phyloP scores from a whole-genome alignment of 2,797 vertebrate genomes.

The Parauchenoglanis ngamensis region DNA sequence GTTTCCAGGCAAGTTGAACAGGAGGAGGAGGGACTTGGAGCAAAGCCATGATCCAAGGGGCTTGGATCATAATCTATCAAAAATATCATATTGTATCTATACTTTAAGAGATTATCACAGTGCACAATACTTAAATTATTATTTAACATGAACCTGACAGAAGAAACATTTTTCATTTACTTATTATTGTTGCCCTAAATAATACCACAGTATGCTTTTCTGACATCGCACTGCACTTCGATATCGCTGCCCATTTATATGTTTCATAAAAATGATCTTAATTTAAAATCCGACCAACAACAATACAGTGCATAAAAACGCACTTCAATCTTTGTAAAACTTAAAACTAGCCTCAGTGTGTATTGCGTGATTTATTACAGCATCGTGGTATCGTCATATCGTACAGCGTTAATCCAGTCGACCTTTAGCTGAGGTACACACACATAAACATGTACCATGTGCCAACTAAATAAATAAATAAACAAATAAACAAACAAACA shows the following conservation, averaged over 20 bases:
- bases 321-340: not conserved
- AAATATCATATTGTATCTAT: not conserved
- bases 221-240: not conserved
- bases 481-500: slow-evolving; percentile 55
- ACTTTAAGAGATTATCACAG: not conserved
- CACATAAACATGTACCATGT: slow-evolving; percentile 34
- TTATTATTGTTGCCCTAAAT: not conserved
- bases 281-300: not conserved
- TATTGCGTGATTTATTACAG: not conserved
- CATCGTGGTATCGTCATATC: not conserved
- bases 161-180: not conserved
- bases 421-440: slow-evolving; percentile 39
- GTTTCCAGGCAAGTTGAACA: slow-evolving; percentile 70
- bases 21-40: slow-evolving; percentile 63
- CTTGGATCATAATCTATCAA: slow-evolving; percentile 59
- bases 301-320: not conserved
- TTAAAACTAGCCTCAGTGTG: not conserved
- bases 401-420: not conserved
- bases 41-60: slow-evolving; percentile 54
- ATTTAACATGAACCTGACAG: not conserved
- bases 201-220: not conserved
- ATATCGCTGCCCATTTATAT: not conserved
- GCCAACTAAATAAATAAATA: not conserved
- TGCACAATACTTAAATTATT: not conserved
- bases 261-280: not conserved